Conservation (phyloP, 2,888 invertebrate species). For the Coenonympha glycerion region DNA sequence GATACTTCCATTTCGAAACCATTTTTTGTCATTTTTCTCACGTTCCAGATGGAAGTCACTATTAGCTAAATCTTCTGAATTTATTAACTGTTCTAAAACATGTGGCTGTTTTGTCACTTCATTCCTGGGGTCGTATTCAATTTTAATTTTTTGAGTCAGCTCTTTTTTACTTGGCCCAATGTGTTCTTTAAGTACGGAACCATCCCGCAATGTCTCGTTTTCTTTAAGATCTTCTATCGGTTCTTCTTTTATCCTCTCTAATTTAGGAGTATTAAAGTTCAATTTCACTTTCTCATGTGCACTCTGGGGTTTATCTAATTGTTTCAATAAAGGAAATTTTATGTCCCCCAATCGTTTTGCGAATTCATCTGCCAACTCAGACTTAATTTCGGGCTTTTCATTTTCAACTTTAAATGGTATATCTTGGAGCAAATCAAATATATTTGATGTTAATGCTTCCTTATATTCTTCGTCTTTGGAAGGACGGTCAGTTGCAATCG, state of each 20-base stretch:
- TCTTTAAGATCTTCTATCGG: background rate
- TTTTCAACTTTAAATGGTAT: conserved; percentile 2
- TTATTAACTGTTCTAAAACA: too few species aligned
- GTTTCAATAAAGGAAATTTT: background rate
- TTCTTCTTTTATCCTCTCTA: background rate
- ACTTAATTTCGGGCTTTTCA: background rate
- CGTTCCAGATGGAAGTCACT: background rate
- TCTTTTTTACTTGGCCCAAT: background rate
- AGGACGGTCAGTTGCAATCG: background rate
- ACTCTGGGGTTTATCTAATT: background rate
- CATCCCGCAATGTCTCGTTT: too few species aligned
- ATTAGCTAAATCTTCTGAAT: background rate
- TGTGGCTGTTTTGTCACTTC: too few species aligned
- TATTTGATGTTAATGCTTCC: conserved; percentile 5
- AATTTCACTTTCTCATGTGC: background rate
- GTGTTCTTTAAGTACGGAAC: background rate
- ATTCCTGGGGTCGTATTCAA: too few species aligned
- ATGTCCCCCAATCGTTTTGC: conserved; percentile 7
- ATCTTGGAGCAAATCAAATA: conserved; percentile 10
- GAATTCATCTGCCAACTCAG: conserved; percentile 10
- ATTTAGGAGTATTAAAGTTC: background rate
- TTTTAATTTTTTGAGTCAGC: background rate
- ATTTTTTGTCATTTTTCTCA: conserved; percentile 4
- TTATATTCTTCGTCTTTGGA: conserved; percentile 3
- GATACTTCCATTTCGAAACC: conserved; percentile 10